phyloP scores from a whole-genome alignment of 2,113 vertebrate genomes.

The Ceratotherium simum region DNA sequence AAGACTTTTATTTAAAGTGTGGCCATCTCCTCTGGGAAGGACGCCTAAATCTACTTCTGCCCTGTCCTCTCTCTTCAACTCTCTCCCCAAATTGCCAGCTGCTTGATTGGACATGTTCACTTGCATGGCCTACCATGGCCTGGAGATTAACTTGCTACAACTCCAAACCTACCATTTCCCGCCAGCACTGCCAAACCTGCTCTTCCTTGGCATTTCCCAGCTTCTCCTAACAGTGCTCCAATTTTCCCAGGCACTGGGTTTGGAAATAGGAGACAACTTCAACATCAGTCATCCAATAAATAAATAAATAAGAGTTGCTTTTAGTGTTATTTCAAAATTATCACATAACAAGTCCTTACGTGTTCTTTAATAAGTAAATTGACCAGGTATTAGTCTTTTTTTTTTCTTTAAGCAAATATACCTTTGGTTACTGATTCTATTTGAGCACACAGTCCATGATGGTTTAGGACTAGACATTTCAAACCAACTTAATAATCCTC shows the following conservation, averaged over 20 bases:
- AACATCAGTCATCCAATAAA: neutral
- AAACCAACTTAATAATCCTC: neutral
- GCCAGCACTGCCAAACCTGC: neutral
- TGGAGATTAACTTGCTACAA: neutral
- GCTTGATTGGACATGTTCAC: neutral
- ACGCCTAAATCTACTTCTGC: neutral
- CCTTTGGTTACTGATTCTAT: constrained; percentile 11
- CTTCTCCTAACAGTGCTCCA: neutral
- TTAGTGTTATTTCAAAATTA: neutral
- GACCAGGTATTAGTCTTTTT: neutral
- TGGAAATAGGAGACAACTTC: neutral
- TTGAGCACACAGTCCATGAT: neutral
- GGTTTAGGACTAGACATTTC: neutral
- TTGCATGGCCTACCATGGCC: too few species aligned
- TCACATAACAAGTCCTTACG: neutral
- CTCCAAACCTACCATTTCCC: neutral
- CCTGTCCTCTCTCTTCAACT: neutral
- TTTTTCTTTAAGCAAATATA: neutral
- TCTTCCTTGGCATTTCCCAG: neutral
- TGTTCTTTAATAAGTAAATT: constrained; percentile 10
- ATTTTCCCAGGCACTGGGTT: neutral
- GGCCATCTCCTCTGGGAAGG: neutral
- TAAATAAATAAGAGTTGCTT: neutral
- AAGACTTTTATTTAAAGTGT: neutral
- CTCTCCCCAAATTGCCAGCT: neutral